These are phyloP conservation scores for Rallus limicola DNA, from an alignment of 2,113 vertebrate genomes.

Conservation along the genomic window DNA sequence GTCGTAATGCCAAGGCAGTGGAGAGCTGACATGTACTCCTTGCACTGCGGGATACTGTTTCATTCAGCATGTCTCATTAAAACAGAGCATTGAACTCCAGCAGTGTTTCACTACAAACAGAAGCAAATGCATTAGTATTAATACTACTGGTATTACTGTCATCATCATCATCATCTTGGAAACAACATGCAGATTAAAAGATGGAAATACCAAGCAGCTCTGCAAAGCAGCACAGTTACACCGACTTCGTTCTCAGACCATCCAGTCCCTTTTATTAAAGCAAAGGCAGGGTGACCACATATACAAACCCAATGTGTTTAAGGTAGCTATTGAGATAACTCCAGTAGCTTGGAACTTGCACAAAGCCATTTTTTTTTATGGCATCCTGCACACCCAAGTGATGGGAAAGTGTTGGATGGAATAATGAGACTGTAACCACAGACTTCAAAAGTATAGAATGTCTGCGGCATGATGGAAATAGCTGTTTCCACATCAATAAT, in stretches of 20 bases:
- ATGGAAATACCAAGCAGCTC: slow-evolving; percentile 8
- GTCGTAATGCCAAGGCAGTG: neutral
- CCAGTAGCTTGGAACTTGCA: slow-evolving; percentile 15
- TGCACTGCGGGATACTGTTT: slow-evolving; percentile 12
- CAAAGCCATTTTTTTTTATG: slow-evolving; percentile 26
- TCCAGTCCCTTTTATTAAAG: neutral
- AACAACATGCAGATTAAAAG: slow-evolving; percentile 20
- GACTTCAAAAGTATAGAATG: slow-evolving; percentile 65
- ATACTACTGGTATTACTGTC: neutral
- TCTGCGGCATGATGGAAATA: slow-evolving; percentile 30
- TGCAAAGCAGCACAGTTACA: neutral
- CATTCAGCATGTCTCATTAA: slow-evolving; percentile 49
- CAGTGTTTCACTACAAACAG: slow-evolving; percentile 24
- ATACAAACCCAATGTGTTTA: neutral
- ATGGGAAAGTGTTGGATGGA: slow-evolving; percentile 50
- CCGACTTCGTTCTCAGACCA: neutral
- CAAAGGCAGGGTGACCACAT: neutral
- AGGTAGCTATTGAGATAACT: slow-evolving; percentile 13
- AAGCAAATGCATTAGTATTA: slow-evolving; percentile 13
- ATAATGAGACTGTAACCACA: slow-evolving; percentile 48
- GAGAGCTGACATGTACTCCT: slow-evolving; percentile 12
- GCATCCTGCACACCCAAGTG: slow-evolving; percentile 50
- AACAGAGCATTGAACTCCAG: slow-evolving; percentile 20
- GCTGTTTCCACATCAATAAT: slow-evolving; percentile 44
- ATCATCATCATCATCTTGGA: neutral